These are phyloP conservation scores for Tethya wilhelma DNA, from an alignment of 37 sponge, comb jelly and placozoan genomes.

Conservation along the genomic window DNA sequence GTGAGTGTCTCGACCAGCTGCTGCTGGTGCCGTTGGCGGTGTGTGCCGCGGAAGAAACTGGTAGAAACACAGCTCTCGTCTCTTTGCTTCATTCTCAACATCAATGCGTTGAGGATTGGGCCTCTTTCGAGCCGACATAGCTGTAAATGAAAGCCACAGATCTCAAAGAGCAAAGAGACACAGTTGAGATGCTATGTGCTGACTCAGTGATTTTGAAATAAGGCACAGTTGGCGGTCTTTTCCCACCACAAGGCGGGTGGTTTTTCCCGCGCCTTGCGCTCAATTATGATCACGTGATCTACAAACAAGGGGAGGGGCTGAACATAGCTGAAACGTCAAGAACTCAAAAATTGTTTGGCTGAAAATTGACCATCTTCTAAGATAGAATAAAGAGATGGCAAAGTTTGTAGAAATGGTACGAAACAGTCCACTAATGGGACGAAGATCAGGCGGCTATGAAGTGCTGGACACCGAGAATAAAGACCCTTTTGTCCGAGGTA, in stretches of 20 bases:
- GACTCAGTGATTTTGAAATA: too few species aligned
- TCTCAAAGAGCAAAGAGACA: background rate
- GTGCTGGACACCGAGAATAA: constrained; percentile 43
- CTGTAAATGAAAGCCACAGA: background rate
- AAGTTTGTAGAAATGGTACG: constrained; percentile 52
- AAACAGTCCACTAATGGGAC: constrained; percentile 54
- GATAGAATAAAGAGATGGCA: constrained; percentile 13
- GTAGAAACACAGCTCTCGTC: background rate
- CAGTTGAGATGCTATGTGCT: background rate
- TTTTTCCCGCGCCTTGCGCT: too few species aligned
- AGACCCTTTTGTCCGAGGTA: constrained; percentile 81
- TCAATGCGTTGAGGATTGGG: constrained; percentile 14
- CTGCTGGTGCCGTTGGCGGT: background rate
- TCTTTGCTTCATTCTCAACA: background rate
- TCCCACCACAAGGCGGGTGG: too few species aligned
- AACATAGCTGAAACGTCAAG: background rate
- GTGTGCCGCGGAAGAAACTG: background rate
- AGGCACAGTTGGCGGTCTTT: too few species aligned
- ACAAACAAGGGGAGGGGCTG: constrained; percentile 14
- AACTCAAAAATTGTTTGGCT: background rate
- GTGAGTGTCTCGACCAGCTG: background rate
- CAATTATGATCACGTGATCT: background rate
- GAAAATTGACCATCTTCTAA: background rate
- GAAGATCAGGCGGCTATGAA: constrained; percentile 38
- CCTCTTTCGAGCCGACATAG: background rate